Conservation (phyloP, 2,113 vertebrate species). For the Labeo rohita region DNA sequence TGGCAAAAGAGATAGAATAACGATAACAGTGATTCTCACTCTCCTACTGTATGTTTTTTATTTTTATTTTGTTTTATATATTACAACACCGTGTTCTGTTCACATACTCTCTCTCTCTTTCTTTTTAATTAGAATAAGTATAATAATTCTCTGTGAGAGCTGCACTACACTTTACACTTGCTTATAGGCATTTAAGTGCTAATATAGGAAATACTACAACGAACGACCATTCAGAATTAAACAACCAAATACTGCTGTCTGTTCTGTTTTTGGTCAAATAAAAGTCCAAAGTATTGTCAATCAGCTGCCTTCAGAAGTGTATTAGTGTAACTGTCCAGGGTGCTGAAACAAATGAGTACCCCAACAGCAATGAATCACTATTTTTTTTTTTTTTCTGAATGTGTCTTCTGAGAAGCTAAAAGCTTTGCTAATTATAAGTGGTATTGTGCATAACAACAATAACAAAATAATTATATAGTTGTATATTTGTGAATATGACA, state of each 20-base stretch:
- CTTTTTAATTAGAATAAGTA: background rate
- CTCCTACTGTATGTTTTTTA: background rate
- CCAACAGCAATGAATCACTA: background rate
- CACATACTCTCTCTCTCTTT: background rate
- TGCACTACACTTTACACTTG: background rate
- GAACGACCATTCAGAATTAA: background rate
- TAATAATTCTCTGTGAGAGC: background rate
- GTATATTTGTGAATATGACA: background rate
- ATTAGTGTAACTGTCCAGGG: slow-evolving; percentile 1
- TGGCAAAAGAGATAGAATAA: background rate
- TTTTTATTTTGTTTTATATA: background rate
- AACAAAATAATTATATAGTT: background rate
- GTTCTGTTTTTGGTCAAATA: background rate
- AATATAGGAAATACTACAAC: background rate
- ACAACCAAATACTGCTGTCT: background rate
- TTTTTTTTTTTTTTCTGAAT: background rate
- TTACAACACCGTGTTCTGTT: background rate
- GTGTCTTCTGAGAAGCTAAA: background rate
- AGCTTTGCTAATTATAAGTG: background rate
- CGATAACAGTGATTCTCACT: background rate
- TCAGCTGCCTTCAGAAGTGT: background rate
- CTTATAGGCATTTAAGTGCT: background rate
- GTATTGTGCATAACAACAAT: background rate
- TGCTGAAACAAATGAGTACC: background rate
- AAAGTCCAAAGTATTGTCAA: background rate